These are phyloP conservation scores for Cyphomyrmex costatus DNA, from an alignment of 1,140 invertebrate species.

Conservation along the genomic window DNA sequence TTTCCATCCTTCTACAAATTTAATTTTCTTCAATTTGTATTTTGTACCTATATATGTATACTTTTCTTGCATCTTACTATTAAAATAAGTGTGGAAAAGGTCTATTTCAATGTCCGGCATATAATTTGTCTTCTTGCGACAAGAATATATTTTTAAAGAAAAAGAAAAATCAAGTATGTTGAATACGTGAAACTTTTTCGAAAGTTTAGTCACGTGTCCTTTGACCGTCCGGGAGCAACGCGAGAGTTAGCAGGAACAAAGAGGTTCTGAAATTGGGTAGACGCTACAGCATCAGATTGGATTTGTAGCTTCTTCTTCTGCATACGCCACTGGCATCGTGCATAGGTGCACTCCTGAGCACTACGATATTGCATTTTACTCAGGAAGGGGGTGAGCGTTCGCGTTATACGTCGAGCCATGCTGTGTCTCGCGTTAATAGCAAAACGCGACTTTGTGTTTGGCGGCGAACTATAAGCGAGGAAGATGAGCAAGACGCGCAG, in stretches of 20 bases:
- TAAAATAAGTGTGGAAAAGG: neutral
- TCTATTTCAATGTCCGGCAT: neutral
- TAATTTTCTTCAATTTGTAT: neutral
- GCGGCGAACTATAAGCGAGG: neutral
- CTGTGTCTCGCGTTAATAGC: constrained; percentile 62
- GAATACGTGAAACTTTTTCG: neutral
- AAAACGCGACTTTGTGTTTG: constrained; percentile 36
- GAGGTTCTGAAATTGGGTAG: constrained; percentile 61
- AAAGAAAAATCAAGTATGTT: neutral
- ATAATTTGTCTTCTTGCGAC: neutral
- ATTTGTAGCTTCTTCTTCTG: constrained; percentile 28
- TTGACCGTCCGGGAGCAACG: neutral
- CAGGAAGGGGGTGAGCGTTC: neutral
- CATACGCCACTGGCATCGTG: constrained; percentile 53
- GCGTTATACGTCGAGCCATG: constrained; percentile 35
- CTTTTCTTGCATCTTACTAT: neutral
- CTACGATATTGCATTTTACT: constrained; percentile 58
- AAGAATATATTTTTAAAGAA: neutral
- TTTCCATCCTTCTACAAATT: neutral
- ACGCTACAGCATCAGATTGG: constrained; percentile 24
- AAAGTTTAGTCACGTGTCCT: neutral
- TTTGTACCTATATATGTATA: neutral
- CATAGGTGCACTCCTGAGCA: constrained; percentile 11
- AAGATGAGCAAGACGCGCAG: constrained; percentile 30
- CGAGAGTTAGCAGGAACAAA: constrained; percentile 64